Evolutionary conservation across 2,888 invertebrate genomes (phyloP), one percentile per base, ranked within the genome.

Genomic region (Anaspis maculata): DNA sequence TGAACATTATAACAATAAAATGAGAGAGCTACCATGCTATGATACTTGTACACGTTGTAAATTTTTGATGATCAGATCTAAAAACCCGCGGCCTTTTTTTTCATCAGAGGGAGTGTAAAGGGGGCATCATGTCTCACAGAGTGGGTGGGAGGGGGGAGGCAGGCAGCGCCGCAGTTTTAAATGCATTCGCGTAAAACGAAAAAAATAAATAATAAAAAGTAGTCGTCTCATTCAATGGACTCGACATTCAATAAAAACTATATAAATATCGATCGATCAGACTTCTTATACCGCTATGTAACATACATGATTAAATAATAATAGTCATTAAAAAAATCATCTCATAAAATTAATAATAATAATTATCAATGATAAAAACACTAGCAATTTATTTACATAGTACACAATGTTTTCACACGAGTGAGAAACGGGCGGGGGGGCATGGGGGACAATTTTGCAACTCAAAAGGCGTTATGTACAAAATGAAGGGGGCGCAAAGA

Each of bases 1-100:
- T 62, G 62, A 64, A 64, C 61, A 62, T 63, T 61, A 56, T 64
- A 64, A 64, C 63, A 64, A 62, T 62, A 61, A 64, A n/a, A 61
- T 62, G 61, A 64, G 64, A 63, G 64, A 63, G 64, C 64, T 64
- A 63, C 60, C 61, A 61, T 62, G 54, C 60, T 61, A 59, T 54
- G 57, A 57, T 61, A 60, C 57, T 59, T 61, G 57, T 62, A 61
- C 58, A 61, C 57, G 56, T 56, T 57, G 57, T 51, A 54, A n/a
- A 52, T 42, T 48, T 41, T 52, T 49, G 48, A 51, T 45, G 50
- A 59, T 51, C 61, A 64, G 62, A 63, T 62, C 61, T 58, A 61
- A 45, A 46, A 49, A 45, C 37, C 9, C 9, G 5, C 9, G 19
- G 19, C 19, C 5, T 6, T 6, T 6, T 19, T 19, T 19, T n/a